These are phyloP conservation scores for Caenorhabditis virilis DNA, from an alignment of 2,888 invertebrate species.

Conservation along the genomic window DNA sequence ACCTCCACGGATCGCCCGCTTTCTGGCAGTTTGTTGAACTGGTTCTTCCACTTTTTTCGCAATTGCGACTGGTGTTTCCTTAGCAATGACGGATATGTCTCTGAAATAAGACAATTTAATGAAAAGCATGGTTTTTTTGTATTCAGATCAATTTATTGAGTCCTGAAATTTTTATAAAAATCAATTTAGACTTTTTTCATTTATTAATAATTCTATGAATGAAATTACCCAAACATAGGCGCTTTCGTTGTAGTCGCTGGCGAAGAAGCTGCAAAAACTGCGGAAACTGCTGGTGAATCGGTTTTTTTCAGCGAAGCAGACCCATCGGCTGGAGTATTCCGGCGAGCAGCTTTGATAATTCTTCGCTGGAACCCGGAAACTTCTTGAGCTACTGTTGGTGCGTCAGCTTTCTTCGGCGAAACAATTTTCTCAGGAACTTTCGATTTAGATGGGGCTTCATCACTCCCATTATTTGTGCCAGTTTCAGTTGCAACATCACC, in stretches of 20 bases:
- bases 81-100: conserved; percentile 28
- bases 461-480: background rate
- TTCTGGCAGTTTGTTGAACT: conserved; percentile 21
- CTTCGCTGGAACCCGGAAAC: too few species aligned
- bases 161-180: too few species aligned
- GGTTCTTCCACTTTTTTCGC: background rate
- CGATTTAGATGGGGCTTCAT: background rate
- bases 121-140: too few species aligned
- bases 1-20: conserved; percentile 50
- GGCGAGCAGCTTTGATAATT: conserved; percentile 22
- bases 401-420: background rate
- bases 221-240: conserved; percentile 29
- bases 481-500: conserved; percentile 4
- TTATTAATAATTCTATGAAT: too few species aligned
- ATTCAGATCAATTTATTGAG: too few species aligned
- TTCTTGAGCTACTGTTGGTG: background rate
- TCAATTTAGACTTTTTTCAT: too few species aligned
- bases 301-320: conserved; percentile 6
- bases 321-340: conserved; percentile 3
- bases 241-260: conserved; percentile 9
- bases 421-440: background rate
- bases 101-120: too few species aligned
- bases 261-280: conserved; percentile 19
- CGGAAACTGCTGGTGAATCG: background rate
- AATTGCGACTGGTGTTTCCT: conserved; percentile 13